Base-by-base conservation (phyloP, 2,113 vertebrate species). In the Oceanites oceanicus region DNA sequence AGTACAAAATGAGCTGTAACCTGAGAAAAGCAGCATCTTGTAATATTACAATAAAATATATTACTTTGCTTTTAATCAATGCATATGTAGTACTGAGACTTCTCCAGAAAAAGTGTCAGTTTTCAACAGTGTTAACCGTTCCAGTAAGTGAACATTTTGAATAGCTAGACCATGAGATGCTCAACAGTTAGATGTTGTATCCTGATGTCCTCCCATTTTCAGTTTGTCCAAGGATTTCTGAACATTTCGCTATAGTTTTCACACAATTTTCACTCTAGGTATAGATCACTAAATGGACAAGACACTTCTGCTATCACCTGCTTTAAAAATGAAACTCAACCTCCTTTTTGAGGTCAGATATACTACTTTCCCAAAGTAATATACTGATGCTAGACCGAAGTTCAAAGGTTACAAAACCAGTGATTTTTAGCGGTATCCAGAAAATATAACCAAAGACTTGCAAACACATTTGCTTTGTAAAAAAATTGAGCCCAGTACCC, bases 311-410 rank as follows among this genome's bases (percentile, higher is more conserved):
- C 74, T 78, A 56, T 42, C 61, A 30, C 42, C 42, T 82, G 40
- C 84, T 92, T 88, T 62, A 77, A 83, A 90, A 90, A 65, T 62
- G n/a, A 62, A 92, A 82, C n/a, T 71, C 11, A 12, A 27, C 22
- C 77, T 74, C 45, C 21, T 72, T 78, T 87, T 19, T 53, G 55
- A 85, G 50, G 58, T 66, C 70, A 75, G 25, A n/a, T 9, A 17
- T 25, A 25, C 32, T 61, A 16, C 27, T 44, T 55, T 58, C 14
- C 47, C 32, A 30, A 79, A 76, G 47, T 45, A 49, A 63, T 30
- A 58, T 4, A 42, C 6, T 2, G 11, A 58, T 17, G 25, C n/a
- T 36, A 55, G 79, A 65, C 18, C 32, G 22, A 18, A 82, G 23
- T 44, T 72, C 49, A 52, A 72, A 73, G 42, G 42, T 47, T 66